Evolutionary conservation across 2,797 vertebrate genomes (phyloP), one percentile per base, ranked within the genome.

Genomic region (Poeciliopsis paucimaculata): DNA sequence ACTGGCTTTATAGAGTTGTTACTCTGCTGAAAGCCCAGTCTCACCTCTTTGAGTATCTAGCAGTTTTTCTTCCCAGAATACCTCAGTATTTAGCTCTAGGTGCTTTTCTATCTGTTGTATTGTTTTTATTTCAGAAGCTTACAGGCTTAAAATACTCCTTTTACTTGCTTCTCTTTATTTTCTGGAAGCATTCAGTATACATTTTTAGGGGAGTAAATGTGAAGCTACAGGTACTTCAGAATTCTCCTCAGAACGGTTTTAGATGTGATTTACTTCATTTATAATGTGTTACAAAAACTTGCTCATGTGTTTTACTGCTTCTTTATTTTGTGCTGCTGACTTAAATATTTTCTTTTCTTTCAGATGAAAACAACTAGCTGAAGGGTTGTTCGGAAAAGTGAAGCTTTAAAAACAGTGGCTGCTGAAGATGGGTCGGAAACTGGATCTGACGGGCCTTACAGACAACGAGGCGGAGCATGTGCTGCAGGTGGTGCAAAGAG

Each of bases 401-500:
- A 78, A 87, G 64, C 18, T 53, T 62, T 74, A 76, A 75, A 68
- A 76, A 53, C 18, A 6, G 31, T 70, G n/a, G 80, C 6, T 55
- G 53, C 51, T 74, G 74, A 83, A 23, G 36, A 98, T 98, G 98
- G 97, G 97, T 45, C 96, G 91, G 76, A 99, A 97, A 87, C 90
- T 99, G 92, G 98, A 99, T 89, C 95, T 99, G 79, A 97, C 97
- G 31, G 96, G 95, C 64, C 96, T 99, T 31, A 96, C 96, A 0
- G 97, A 98, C 5, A 94, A 95, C 2, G 98, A 99, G 91, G 97
- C 97, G 2, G 94, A 95, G 87, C 98, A 99, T 0, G 94, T 99
- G 26, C 96, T 97, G 93, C 96, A 97, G 66, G 98, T 99, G 41
- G 95, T 99, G 53, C 97, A 97, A 73, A 95, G 98, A 77, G 98